These are phyloP conservation scores for Scomber scombrus DNA, from an alignment of 2,113 vertebrate genomes.

Conservation along the genomic window DNA sequence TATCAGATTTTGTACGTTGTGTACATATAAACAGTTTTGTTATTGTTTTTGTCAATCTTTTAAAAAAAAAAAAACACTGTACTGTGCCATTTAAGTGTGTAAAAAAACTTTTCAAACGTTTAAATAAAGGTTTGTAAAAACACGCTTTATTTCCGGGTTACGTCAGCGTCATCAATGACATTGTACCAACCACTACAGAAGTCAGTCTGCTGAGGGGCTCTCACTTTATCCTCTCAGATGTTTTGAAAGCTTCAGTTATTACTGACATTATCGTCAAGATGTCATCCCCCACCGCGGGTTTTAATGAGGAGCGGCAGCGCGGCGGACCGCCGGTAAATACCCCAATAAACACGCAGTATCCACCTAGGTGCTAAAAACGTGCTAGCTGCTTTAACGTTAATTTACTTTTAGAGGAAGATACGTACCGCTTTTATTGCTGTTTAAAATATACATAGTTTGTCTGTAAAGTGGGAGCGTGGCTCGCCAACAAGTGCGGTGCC, in stretches of 20 bases:
- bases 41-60: neutral
- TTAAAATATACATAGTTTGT: neutral
- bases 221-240: slow-evolving; percentile 1
- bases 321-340: slow-evolving; percentile 55
- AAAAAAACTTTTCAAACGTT: neutral
- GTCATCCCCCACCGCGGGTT: slow-evolving; percentile 58
- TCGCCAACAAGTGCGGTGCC: neutral
- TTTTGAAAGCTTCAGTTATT: slow-evolving; percentile 19
- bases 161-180: slow-evolving; percentile 61
- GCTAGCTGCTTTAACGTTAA: slow-evolving; percentile 23
- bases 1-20: too few relatives aligned
- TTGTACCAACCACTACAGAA: slow-evolving; percentile 45
- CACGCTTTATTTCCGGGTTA: slow-evolving; percentile 71
- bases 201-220: neutral
- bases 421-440: too few relatives aligned
- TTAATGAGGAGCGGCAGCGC: slow-evolving; percentile 49
- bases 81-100: too few relatives aligned
- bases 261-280: slow-evolving; percentile 40
- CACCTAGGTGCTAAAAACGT: slow-evolving; percentile 37
- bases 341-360: neutral
- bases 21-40: neutral
- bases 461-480: neutral
- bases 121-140: too few relatives aligned
- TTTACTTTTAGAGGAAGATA: slow-evolving; percentile 19
- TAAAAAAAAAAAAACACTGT: too few relatives aligned